Base-by-base conservation (phyloP, 1,140 invertebrate genomes). In the Lepidostoma basale region DNA sequence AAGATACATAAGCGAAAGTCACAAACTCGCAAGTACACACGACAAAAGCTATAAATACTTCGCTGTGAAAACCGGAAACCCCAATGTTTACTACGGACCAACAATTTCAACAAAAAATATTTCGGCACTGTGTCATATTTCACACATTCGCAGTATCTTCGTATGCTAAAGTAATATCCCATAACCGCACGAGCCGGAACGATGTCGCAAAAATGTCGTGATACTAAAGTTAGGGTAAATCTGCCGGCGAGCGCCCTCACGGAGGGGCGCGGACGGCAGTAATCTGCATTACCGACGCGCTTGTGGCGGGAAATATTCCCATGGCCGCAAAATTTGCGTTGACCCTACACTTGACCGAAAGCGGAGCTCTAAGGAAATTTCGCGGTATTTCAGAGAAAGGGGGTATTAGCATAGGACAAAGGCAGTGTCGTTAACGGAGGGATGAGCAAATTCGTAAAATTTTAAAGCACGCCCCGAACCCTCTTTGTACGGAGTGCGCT, bases 251-350 rank as follows among this genome's bases (percentile, higher is more conserved):
- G 33, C 33, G 9, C 14, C 14, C 33, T 12, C 33, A 23, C 12
- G 45, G 18, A n/a, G n/a, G n/a, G n/a, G n/a, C n/a, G n/a, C n/a
- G n/a, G 45, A 49, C 25, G 18, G 45, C 22, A 49, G 45, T 23
- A 49, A 49, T 49, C 45, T 49, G 45, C 45, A 49, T 49, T 49
- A 49, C 45, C 22, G 45, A 49, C 45, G 45, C 45, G 18, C 45
- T 23, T 49, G 45, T 23, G 45, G 45, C 22, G 45, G 23, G 45
- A 12, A 23, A 49, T 22, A 49, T 49, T 49, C 25, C 44, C 45
- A 22, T 8, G 22, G n/a, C 44, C 45, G 45, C 45, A 49, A 49
- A 49, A 49, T 49, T 49, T 49, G 45, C 45, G 45, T 49, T 49
- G 45, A 49, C 45, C 45, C 45, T 10, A 12, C 25, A 49, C 45